These are phyloP conservation scores for Hiodon tergisus DNA, from an alignment of 2,113 vertebrate species.

Conservation along the genomic window DNA sequence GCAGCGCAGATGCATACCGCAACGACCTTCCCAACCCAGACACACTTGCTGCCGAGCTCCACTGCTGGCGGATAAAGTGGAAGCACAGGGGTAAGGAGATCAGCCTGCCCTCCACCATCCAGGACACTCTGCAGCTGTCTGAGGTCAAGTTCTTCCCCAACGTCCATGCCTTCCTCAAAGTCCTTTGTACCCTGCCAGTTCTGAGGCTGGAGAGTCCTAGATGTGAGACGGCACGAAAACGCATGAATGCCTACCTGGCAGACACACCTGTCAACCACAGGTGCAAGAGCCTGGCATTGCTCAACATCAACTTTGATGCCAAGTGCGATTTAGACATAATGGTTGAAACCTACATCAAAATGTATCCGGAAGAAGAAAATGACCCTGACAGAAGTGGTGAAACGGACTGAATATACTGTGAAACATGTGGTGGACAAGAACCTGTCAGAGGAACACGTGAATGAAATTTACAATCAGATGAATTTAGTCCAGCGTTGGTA, in stretches of 20 bases:
- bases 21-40: constrained; percentile 83
- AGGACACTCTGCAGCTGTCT: constrained; percentile 79
- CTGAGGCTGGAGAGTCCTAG: constrained; percentile 73
- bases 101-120: constrained; percentile 80
- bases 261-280: constrained; percentile 67
- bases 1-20: constrained; percentile 76
- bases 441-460: constrained; percentile 6
- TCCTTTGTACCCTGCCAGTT: constrained; percentile 75
- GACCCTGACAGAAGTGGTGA: constrained; percentile 30
- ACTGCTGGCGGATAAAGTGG: constrained; percentile 96
- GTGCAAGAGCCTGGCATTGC: constrained; percentile 75
- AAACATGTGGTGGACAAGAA: not conserved
- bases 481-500: too few species aligned
- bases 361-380: constrained; percentile 70
- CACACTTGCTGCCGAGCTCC: constrained; percentile 81
- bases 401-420: too few species aligned
- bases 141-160: constrained; percentile 92
- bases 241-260: constrained; percentile 71
- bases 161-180: constrained; percentile 79
- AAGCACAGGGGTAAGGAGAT: constrained; percentile 89
- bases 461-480: too few species aligned
- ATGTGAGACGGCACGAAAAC: constrained; percentile 57
- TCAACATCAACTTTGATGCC: constrained; percentile 79
- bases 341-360: constrained; percentile 86
- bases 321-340: constrained; percentile 87